Percentiles rank a stretch among this genome's conserved stretches.
Evolutionary conservation across 1,140 invertebrate genomes (phyloP).

Genomic region (Proctacanthus coquilletti): DNA sequence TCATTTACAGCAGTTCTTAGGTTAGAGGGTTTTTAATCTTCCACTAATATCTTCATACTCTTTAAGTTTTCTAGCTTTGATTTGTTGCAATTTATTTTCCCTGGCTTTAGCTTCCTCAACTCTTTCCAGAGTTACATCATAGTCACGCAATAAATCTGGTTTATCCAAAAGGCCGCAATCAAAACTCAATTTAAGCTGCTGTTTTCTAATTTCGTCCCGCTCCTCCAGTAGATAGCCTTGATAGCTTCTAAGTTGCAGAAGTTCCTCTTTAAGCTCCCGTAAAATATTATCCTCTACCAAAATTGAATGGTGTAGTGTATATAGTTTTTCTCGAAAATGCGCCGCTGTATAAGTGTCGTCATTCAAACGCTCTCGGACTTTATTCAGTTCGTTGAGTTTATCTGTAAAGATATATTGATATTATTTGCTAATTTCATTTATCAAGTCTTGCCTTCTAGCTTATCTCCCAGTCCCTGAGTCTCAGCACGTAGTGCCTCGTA

Average conservation of each 20-base stretch:
- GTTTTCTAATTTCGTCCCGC: background rate
- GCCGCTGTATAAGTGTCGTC: conserved; percentile 12
- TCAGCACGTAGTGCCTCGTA: conserved; percentile 16
- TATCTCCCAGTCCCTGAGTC: conserved; percentile 12
- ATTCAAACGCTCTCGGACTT: conserved; percentile 8
- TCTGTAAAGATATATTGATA: conserved; percentile 9
- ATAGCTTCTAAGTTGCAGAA: background rate
- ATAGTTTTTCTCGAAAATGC: conserved; percentile 15
- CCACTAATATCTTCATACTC: background rate
- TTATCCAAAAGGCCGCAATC: conserved; percentile 18
- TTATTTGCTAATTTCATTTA: background rate
- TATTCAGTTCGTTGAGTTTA: conserved; percentile 13
- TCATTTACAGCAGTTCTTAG: no score
- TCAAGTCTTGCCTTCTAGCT: conserved; percentile 17
- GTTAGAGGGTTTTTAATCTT: background rate
- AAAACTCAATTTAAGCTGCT: conserved; percentile 7
- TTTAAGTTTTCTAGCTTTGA: background rate
- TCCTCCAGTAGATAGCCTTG: conserved; percentile 4
- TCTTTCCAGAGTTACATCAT: conserved; percentile 11
- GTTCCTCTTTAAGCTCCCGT: background rate
- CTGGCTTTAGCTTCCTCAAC: background rate
- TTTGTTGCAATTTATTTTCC: background rate
- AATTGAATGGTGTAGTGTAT: conserved; percentile 5
- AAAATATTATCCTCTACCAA: conserved; percentile 1
- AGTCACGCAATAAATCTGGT: conserved; percentile 19